Percentiles rank a stretch among this genome's conserved stretches.
phyloP scores from a whole-genome alignment of 2,888 invertebrate species.

The Anaspis maculata region DNA sequence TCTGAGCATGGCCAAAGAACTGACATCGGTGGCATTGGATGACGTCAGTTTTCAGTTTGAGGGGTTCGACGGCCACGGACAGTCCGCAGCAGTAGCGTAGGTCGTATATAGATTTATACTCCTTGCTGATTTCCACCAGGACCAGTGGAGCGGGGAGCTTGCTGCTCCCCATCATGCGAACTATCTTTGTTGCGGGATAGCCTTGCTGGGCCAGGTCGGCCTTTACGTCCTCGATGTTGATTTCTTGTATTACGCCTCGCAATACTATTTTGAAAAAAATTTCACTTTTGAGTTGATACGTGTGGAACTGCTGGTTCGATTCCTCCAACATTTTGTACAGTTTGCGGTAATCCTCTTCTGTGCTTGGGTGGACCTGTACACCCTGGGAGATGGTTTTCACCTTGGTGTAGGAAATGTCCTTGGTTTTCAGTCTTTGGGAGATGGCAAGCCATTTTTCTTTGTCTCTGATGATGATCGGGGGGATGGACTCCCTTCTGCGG shows the following conservation, averaged over 20 bases:
- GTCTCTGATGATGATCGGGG: background rate
- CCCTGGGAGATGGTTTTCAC: background rate
- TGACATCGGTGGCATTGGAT: conserved; percentile 1
- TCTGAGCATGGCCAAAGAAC: background rate
- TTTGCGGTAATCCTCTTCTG: background rate
- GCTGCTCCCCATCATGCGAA: background rate
- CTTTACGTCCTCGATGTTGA: background rate
- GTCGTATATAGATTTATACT: background rate
- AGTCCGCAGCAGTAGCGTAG: background rate
- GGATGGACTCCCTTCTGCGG: background rate
- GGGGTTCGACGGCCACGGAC: background rate
- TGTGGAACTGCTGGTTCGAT: background rate
- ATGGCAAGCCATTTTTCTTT: background rate
- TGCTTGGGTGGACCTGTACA: background rate
- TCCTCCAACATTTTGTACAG: background rate
- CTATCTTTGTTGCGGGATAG: background rate
- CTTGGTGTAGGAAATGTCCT: background rate
- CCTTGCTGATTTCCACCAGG: background rate
- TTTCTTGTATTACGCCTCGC: background rate
- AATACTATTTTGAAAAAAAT: background rate
- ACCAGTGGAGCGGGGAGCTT: background rate
- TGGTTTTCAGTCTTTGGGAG: conserved; percentile 1
- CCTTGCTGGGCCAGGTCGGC: background rate
- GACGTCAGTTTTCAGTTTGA: background rate
- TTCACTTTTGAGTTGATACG: background rate